Base-by-base conservation (phyloP, 2,797 vertebrate species). In the Orientallactaga sibirica region DNA sequence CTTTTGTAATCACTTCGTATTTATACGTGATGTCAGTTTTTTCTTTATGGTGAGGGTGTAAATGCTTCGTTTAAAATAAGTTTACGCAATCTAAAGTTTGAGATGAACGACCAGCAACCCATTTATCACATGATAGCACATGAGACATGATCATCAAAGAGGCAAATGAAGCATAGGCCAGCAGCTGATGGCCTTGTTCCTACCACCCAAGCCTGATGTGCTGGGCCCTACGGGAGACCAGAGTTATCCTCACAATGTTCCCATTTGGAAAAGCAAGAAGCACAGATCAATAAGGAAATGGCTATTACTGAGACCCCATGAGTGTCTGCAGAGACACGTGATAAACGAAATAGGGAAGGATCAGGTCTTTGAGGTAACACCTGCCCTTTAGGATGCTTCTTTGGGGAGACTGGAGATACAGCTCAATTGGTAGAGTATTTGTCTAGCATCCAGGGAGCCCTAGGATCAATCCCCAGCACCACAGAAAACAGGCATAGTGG, bases 21-120 rank as follows among this genome's bases (percentile, higher is more conserved):
- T 70, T 79, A 62, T 68, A 62, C 33, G 2, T 37, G 33, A 2
- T 37, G 33, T 37, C 33, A 37, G 33, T 37, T 37, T 37, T 94
- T 48, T 78, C 19, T n/a, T 78, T 73, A 43, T 29, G 48, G 48
- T 41, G 83, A 16, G 86, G 48, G 71, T 75, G 18, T 15, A 55
- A 88, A 73, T 55, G 7, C 66, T 95, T 80, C 33, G 88, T 71
- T 90, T 75, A 81, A 75, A 93, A 70, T 74, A 86, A 87, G 18
- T 71, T 33, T 87, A 68, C 18, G 24, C 43, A 55, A 90, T 66
- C n/a, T 41, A 82, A 81, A 52, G 62, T 27, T 27, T 68, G 58
- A 83, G 73, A 43, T 18, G 22, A 66, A 85, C 81, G n/a, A 87
- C 87, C 85, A 68, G 71, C 43, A 87, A 62, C 58, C 58, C 68